phyloP scores from a whole-genome alignment of 1,140 invertebrate genomes.

The Diplogasteroides magnus region DNA sequence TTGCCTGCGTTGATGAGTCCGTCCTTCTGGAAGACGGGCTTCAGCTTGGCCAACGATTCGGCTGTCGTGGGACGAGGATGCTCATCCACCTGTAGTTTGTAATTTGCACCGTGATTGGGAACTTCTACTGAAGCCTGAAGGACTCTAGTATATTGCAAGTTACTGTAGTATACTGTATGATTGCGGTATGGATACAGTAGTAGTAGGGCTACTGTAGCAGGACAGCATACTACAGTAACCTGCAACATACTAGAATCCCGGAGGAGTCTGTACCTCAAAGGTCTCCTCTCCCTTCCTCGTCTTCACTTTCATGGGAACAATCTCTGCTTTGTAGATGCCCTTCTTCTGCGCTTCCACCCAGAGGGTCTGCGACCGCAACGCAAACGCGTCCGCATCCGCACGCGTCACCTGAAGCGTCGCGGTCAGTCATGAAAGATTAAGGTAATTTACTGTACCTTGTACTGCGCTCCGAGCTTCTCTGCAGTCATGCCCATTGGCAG shows the following conservation, averaged over 20 bases:
- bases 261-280: slow-evolving; percentile 60
- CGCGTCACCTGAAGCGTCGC: slow-evolving; percentile 68
- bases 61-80: slow-evolving; percentile 82
- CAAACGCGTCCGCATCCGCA: slow-evolving; percentile 81
- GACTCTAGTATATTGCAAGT: too few species aligned
- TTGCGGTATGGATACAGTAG: too few species aligned
- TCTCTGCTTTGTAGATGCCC: slow-evolving; percentile 82
- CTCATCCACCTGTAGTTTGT: slow-evolving; percentile 68
- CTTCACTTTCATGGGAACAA: slow-evolving; percentile 77
- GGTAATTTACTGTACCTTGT: slow-evolving; percentile 63
- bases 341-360: slow-evolving; percentile 66
- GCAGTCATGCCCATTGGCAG: slow-evolving; percentile 93
- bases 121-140: too few species aligned
- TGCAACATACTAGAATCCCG: neutral
- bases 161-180: too few species aligned
- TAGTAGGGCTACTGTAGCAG: too few species aligned
- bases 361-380: slow-evolving; percentile 69
- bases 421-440: too few species aligned
- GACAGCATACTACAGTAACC: too few species aligned
- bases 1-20: slow-evolving; percentile 90
- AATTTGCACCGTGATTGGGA: neutral
- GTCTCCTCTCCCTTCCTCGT: slow-evolving; percentile 70
- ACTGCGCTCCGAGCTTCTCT: slow-evolving; percentile 89
- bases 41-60: slow-evolving; percentile 73
- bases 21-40: slow-evolving; percentile 88